Evolutionary conservation across 2,797 vertebrate genomes (phyloP), one percentile per base, ranked within the genome.

Genomic region (Acropternis orthonyx): DNA sequence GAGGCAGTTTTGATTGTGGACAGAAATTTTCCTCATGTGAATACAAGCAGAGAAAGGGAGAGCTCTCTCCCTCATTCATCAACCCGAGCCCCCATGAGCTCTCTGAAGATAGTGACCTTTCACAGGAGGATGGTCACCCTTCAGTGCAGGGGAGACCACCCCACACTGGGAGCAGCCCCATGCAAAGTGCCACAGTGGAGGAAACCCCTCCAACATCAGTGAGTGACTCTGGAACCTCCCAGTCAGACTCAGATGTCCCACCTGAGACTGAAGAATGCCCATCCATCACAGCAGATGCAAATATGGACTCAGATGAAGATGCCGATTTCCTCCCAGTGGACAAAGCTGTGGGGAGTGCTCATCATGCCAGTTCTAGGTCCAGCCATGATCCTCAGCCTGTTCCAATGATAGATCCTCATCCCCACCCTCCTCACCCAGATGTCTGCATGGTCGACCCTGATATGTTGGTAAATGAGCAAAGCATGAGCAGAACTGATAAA

Each of bases 381-480:
- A 98, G 97, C 89, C 98, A 98, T 2, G 99, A 99, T 95, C 99
- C 99, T 61, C 98, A 98, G 56, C 99, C 99, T 8, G 82, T 97
- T 56, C 98, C 99, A 36, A 97, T 98, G 94, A 97, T 98, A 96
- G 99, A 99, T 95, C 99, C 99, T 13, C 97, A 84, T 52, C 99
- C 99, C 26, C 96, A 98, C 22, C 98, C 98, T 34, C 99, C 99
- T 61, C 98, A 97, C 72, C 99, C 99, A 28, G 99, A 99, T 17
- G 99, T 99, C 88, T 99, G 99, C 97, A 99, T 99, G 99, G 99
- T 99, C 66, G 99, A 99, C 95, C 99, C 99, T 0, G 99, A 99
- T 76, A 87, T 98, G 63, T 96, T 99, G 85, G 97, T 97, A 44
- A 98, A 98, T 54, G 98, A 98, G 65, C 98, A 98, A 96, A 98